phyloP scores from a whole-genome alignment of 2,113 vertebrate species.

The Dicrurus megarhynchus region DNA sequence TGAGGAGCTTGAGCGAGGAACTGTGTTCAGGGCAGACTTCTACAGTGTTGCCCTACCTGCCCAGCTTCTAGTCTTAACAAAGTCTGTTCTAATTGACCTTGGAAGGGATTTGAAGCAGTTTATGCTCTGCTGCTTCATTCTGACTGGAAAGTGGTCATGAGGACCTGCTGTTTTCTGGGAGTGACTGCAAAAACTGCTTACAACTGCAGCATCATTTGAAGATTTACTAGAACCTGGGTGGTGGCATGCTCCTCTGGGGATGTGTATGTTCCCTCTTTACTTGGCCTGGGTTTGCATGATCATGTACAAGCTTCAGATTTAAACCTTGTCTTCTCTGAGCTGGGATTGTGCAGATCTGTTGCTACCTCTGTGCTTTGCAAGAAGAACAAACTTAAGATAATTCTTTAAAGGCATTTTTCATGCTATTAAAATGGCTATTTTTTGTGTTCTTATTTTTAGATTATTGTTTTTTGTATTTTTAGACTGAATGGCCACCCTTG shows the following conservation, averaged over 20 bases:
- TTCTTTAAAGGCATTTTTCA: background rate
- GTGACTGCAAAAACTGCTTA: background rate
- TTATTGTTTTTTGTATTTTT: background rate
- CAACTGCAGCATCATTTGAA: background rate
- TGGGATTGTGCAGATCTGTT: background rate
- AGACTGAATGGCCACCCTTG: background rate
- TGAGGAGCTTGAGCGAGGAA: background rate
- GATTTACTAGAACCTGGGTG: background rate
- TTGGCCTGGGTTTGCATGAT: background rate
- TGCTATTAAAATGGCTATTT: background rate
- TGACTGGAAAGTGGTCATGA: background rate
- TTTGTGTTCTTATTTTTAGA: background rate
- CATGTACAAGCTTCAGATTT: background rate
- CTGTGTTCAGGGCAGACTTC: background rate
- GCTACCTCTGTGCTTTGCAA: background rate
- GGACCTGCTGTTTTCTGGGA: background rate
- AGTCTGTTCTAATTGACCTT: background rate
- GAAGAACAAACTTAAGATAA: background rate
- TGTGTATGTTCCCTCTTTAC: background rate
- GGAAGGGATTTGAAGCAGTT: background rate
- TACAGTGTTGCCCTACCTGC: background rate
- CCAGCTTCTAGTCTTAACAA: background rate
- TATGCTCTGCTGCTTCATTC: background rate
- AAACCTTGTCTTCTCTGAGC: background rate
- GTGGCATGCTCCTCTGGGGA: background rate